These are phyloP conservation scores for Danio rerio DNA, from an alignment of 2,113 vertebrate species.

Conservation along the genomic window DNA sequence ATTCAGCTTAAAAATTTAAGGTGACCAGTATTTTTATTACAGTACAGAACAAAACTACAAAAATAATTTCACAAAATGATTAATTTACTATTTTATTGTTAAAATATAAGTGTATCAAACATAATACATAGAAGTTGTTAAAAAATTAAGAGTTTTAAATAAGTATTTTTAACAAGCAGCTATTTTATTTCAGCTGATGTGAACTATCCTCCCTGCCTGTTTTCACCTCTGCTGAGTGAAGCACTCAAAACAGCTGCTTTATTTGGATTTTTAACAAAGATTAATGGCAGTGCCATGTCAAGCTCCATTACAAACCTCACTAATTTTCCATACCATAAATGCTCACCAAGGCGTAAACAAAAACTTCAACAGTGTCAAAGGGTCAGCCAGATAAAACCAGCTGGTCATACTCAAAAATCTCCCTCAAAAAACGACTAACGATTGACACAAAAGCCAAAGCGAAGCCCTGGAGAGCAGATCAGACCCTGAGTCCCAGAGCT, in stretches of 20 bases:
- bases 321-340: conserved; percentile 38
- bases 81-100: no score
- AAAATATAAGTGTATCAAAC: no score
- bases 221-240: conserved; percentile 3
- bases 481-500: conserved; percentile 37
- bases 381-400: conserved; percentile 29
- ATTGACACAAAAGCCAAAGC: conserved; percentile 33
- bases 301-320: conserved; percentile 22
- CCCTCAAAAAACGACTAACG: background rate
- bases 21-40: no score
- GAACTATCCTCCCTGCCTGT: conserved; percentile 8
- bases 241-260: conserved; percentile 7
- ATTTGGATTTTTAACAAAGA: conserved; percentile 27
- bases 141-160: no score
- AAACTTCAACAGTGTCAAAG: conserved; percentile 21
- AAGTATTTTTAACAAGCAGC: no score
- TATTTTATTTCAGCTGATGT: conserved; percentile 12
- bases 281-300: conserved; percentile 13
- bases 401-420: conserved; percentile 36
- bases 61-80: no score
- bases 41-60: no score
- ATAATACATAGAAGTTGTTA: no score
- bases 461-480: conserved; percentile 52
- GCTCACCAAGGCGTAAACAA: conserved; percentile 18
- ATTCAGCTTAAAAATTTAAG: no score